Conservation (phyloP, 1,140 invertebrate genomes). For the Lasioglossum albipes region DNA sequence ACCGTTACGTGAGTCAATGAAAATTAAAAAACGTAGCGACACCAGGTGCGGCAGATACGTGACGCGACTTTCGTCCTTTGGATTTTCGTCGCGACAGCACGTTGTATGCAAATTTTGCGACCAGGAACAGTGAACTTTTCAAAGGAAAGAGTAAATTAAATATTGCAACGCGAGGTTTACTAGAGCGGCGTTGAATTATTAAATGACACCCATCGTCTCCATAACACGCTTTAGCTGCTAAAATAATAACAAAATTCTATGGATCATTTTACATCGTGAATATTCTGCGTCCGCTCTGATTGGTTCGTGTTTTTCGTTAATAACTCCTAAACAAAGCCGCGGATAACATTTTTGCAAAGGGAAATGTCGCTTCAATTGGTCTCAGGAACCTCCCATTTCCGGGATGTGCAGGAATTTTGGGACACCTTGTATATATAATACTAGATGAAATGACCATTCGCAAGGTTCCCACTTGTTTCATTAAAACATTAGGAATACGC, state of each 20-base stretch:
- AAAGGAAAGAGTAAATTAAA: constrained; percentile 22
- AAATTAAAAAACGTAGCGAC: constrained; percentile 33
- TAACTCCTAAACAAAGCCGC: no score
- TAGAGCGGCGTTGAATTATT: neutral
- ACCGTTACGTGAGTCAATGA: neutral
- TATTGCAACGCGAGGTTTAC: constrained; percentile 7
- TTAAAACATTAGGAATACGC: neutral
- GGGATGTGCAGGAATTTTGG: no score
- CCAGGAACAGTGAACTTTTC: neutral
- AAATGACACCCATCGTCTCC: neutral
- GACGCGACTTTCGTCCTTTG: constrained; percentile 28
- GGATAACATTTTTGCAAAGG: no score
- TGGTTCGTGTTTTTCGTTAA: no score
- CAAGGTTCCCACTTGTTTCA: neutral
- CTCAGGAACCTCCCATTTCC: no score
- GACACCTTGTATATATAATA: no score
- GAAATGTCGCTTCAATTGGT: no score
- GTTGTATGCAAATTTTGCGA: constrained; percentile 33
- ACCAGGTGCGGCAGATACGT: constrained; percentile 6
- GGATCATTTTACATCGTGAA: no score
- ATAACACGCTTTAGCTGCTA: neutral
- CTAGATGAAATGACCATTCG: no score
- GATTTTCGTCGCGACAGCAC: constrained; percentile 8
- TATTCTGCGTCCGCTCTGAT: no score
- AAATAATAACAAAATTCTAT: neutral